Evolutionary conservation across 2,113 vertebrate genomes (phyloP).

Genomic region (Megaleporinus macrocephalus): DNA sequence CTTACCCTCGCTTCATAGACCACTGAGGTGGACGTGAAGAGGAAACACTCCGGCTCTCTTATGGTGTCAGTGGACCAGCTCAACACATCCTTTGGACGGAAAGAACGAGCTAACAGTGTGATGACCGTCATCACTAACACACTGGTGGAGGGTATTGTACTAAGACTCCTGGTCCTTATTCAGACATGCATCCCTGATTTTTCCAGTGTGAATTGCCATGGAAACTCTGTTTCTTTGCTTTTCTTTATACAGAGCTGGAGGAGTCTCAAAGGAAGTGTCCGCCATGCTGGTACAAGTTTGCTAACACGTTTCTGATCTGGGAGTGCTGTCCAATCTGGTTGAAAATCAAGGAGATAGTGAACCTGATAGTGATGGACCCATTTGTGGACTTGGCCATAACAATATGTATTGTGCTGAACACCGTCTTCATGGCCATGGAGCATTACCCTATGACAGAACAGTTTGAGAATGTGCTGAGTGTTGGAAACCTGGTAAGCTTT

Average conservation of each 20-base stretch:
- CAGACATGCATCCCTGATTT: background rate
- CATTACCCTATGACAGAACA: constrained; percentile 92
- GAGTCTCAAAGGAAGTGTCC: constrained; percentile 97
- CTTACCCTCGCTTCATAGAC: constrained; percentile 70
- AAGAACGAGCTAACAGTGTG: constrained; percentile 93
- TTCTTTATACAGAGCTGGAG: constrained; percentile 84
- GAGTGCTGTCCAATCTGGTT: constrained; percentile 93
- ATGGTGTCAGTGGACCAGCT: constrained; percentile 97
- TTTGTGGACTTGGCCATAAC: constrained; percentile 98
- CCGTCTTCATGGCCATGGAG: constrained; percentile 98
- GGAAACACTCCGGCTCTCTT: constrained; percentile 93
- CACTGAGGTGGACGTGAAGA: constrained; percentile 92
- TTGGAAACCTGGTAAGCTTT: constrained; percentile 92
- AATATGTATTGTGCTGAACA: constrained; percentile 98
- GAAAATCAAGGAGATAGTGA: constrained; percentile 91
- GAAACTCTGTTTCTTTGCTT: constrained; percentile 15
- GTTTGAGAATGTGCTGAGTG: constrained; percentile 84
- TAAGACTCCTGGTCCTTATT: background rate
- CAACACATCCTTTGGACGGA: constrained; percentile 90
- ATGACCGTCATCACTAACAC: constrained; percentile 96
- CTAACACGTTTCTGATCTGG: constrained; percentile 96
- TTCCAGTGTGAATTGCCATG: background rate
- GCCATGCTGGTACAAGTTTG: constrained; percentile 97
- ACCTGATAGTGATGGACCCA: constrained; percentile 97
- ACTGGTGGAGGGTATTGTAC: constrained; percentile 86